These are phyloP conservation scores for Gallinago nigripennis DNA, from an alignment of 2,797 vertebrate species.

Conservation along the genomic window DNA sequence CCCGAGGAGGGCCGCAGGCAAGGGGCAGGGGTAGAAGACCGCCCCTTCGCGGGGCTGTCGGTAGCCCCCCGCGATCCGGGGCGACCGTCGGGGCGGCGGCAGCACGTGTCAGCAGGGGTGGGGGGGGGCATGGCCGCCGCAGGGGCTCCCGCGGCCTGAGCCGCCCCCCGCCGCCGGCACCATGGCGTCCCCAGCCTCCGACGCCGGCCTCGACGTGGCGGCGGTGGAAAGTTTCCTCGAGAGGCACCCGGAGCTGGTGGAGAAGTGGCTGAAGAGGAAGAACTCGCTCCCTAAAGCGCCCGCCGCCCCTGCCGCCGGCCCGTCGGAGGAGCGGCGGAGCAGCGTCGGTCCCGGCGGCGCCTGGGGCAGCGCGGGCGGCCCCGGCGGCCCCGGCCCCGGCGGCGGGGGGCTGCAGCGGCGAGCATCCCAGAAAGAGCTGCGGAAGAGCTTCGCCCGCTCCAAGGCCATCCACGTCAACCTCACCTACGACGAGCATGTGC, in stretches of 20 bases:
- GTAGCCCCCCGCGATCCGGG: background rate
- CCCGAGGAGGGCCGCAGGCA: background rate
- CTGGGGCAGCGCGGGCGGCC: constrained; percentile 75
- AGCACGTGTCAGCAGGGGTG: background rate
- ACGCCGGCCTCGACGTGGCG: constrained; percentile 85
- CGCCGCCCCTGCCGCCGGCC: constrained; percentile 35
- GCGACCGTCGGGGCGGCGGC: background rate
- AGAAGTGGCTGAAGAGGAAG: constrained; percentile 90
- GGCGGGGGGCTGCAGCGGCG: constrained; percentile 86
- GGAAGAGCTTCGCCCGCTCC: constrained; percentile 95
- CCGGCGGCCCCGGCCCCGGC: constrained; percentile 71
- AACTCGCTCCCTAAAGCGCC: constrained; percentile 73
- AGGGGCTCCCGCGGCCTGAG: background rate
- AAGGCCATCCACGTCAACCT: constrained; percentile 94
- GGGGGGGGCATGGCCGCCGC: background rate
- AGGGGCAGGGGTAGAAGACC: background rate
- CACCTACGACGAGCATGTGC: constrained; percentile 97
- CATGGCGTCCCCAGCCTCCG: constrained; percentile 38
- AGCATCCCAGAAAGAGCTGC: constrained; percentile 93
- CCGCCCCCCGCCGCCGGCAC: background rate
- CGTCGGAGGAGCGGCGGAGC: constrained; percentile 50
- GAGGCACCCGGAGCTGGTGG: constrained; percentile 90
- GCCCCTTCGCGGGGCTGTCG: background rate
- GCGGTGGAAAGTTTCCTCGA: constrained; percentile 98
- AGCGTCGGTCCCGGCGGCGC: background rate